phyloP scores from a whole-genome alignment of 1,140 invertebrate species.

The Campoletis sonorensis region DNA sequence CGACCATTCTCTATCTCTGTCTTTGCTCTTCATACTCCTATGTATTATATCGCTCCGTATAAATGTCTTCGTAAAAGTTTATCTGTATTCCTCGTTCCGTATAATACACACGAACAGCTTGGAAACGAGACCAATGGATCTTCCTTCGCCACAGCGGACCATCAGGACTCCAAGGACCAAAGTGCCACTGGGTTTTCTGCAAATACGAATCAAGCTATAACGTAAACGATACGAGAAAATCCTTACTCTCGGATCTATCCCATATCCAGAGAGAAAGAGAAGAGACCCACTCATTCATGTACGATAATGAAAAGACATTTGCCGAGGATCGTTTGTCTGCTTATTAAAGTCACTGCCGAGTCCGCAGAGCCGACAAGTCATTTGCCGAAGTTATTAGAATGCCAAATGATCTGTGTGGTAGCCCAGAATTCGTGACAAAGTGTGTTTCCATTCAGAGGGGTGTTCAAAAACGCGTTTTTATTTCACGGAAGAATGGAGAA shows the following conservation, averaged over 20 bases:
- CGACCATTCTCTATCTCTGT: constrained; percentile 20
- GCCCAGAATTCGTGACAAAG: too few relatives aligned
- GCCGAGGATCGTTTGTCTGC: too few relatives aligned
- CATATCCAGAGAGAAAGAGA: neutral
- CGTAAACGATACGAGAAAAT: constrained; percentile 28
- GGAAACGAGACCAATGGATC: constrained; percentile 38
- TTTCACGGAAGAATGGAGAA: too few relatives aligned
- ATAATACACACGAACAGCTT: constrained; percentile 20
- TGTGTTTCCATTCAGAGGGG: too few relatives aligned
- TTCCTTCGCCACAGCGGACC: constrained; percentile 33
- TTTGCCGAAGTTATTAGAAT: too few relatives aligned
- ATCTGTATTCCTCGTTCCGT: constrained; percentile 30
- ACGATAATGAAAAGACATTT: too few relatives aligned
- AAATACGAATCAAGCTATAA: constrained; percentile 33
- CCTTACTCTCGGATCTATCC: neutral
- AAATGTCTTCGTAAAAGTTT: neutral
- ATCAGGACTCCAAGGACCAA: constrained; percentile 21
- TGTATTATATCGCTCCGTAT: constrained; percentile 7
- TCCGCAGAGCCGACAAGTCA: too few relatives aligned
- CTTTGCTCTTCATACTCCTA: neutral
- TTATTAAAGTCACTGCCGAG: too few relatives aligned
- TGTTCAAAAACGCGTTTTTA: too few relatives aligned
- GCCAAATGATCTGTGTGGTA: too few relatives aligned
- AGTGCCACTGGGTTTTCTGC: constrained; percentile 39
- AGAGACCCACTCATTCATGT: too few relatives aligned